phyloP scores from a whole-genome alignment of 2,888 invertebrate species.

The Pterostichus niger region DNA sequence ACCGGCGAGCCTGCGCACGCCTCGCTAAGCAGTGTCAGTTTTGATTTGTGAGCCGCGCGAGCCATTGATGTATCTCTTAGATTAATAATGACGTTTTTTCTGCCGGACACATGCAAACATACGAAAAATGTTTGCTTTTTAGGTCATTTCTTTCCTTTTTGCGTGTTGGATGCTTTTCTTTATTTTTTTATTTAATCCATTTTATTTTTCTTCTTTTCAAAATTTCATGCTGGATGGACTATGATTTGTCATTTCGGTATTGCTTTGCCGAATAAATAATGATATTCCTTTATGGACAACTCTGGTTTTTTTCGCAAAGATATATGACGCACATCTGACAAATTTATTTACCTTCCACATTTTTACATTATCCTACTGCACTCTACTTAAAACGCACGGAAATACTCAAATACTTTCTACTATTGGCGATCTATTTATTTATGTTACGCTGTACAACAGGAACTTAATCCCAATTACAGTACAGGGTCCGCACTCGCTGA shows the following conservation, averaged over 20 bases:
- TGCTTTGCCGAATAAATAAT: conserved; percentile 69
- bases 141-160: conserved; percentile 57
- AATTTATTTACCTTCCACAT: conserved; percentile 39
- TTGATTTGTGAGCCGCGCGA: conserved; percentile 63
- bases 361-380: not conserved
- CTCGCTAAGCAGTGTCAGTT: conserved; percentile 65
- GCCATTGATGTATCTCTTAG: conserved; percentile 67
- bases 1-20: conserved; percentile 57
- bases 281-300: conserved; percentile 68
- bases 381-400: too few species aligned
- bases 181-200: conserved; percentile 63
- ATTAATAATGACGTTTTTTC: conserved; percentile 66
- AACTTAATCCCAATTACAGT: too few species aligned
- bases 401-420: not conserved
- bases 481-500: too few species aligned
- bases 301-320: conserved; percentile 21
- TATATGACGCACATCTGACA: conserved; percentile 26
- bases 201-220: conserved; percentile 62
- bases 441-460: too few species aligned
- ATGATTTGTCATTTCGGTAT: conserved; percentile 57
- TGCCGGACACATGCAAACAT: conserved; percentile 63
- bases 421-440: too few species aligned
- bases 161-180: conserved; percentile 47
- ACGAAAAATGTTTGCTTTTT: conserved; percentile 67
- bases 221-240: conserved; percentile 55